These are phyloP conservation scores for Pristionchus fissidentatus DNA, from an alignment of 2,888 invertebrate genomes.

Conservation along the genomic window DNA sequence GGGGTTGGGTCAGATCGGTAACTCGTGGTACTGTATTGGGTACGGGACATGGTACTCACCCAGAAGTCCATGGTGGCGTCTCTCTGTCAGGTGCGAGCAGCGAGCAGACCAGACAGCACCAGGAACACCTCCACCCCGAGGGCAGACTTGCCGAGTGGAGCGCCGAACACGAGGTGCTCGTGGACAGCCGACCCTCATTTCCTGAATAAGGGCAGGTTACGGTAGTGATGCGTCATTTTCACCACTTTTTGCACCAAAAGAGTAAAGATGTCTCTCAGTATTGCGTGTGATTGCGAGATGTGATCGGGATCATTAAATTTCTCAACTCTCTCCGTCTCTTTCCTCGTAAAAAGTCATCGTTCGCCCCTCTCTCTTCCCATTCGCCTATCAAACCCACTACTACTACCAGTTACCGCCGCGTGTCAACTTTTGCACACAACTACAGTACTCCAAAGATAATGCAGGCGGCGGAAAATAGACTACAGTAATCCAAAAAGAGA, in stretches of 20 bases:
- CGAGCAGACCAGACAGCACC: constrained; percentile 71
- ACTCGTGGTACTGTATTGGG: too few relatives aligned
- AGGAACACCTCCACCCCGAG: constrained; percentile 73
- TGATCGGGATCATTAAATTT: too few relatives aligned
- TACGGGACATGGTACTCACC: not conserved
- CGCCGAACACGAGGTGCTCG: constrained; percentile 71
- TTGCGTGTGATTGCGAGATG: too few relatives aligned
- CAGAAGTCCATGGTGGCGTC: constrained; percentile 50
- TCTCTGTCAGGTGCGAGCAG: constrained; percentile 71
- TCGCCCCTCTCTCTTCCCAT: too few relatives aligned
- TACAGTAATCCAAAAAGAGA: not conserved
- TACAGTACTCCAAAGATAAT: constrained; percentile 4
- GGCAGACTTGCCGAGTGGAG: constrained; percentile 73
- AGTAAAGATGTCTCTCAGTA: too few relatives aligned
- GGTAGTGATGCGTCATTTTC: too few relatives aligned
- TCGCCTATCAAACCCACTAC: too few relatives aligned
- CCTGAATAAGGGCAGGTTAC: constrained; percentile 51
- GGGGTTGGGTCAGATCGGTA: not conserved
- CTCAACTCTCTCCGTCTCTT: too few relatives aligned
- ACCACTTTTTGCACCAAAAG: too few relatives aligned
- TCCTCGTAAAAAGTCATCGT: not conserved
- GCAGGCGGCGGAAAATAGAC: too few relatives aligned
- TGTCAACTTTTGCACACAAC: constrained; percentile 29
- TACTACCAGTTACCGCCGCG: constrained; percentile 8
- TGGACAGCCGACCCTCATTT: constrained; percentile 66